A percentile compares a stretch with the other conserved stretches of the same genome.
These are phyloP conservation scores for Sinodicranocentrus sp. DNA, from an alignment of 2,888 invertebrate species.

Conservation along the genomic window DNA sequence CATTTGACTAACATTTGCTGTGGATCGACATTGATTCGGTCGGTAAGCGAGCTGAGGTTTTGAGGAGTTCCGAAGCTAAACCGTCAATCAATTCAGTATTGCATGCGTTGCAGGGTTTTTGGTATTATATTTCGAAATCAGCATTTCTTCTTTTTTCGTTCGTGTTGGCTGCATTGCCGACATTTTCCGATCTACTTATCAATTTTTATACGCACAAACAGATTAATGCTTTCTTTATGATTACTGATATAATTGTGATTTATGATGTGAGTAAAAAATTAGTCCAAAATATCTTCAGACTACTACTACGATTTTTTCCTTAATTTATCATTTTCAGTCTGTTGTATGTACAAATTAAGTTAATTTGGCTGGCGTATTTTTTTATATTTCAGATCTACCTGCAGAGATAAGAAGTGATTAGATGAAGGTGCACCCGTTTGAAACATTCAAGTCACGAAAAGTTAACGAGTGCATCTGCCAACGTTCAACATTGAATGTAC, in stretches of 20 bases:
- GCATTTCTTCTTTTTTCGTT: not conserved
- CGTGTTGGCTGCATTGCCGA: not conserved
- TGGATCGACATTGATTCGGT: too few species aligned
- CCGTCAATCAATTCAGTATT: not conserved
- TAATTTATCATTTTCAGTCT: too few species aligned
- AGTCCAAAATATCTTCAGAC: not conserved
- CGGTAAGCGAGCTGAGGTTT: not conserved
- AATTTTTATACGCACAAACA: too few species aligned
- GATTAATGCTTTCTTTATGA: not conserved
- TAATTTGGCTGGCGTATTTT: too few species aligned
- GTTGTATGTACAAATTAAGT: too few species aligned
- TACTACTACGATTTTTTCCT: not conserved
- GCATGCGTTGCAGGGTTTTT: too few species aligned
- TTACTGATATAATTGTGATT: not conserved
- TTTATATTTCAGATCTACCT: too few species aligned
- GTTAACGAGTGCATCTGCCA: too few species aligned
- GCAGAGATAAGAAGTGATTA: too few species aligned
- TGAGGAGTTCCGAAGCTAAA: not conserved
- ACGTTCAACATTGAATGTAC: not conserved
- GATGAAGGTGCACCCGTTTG: too few species aligned
- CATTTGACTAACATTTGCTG: too few species aligned
- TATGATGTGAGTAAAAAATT: not conserved
- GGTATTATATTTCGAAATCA: not conserved
- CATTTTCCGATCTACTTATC: slow-evolving; percentile 6
- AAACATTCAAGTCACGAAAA: too few species aligned